These are phyloP conservation scores for Siderastrea radians DNA, from an alignment of 92 coral and sea anemone species.

Conservation along the genomic window DNA sequence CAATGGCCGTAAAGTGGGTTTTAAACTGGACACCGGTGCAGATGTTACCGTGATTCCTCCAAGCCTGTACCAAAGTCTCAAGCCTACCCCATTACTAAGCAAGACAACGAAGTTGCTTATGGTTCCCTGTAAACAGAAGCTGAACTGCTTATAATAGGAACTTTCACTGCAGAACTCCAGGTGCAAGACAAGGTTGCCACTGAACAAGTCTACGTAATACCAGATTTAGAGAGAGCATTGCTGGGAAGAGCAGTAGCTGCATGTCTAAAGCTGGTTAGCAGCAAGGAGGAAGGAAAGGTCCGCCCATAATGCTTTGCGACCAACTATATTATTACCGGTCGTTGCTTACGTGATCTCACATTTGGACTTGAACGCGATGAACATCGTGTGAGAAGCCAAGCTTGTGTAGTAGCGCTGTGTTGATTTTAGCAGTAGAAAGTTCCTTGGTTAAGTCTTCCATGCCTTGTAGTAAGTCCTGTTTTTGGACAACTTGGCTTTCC, in stretches of 20 bases:
- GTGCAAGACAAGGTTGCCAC: background rate
- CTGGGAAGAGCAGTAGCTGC: constrained; percentile 42
- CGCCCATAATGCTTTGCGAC: too few relatives aligned
- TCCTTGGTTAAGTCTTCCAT: too few relatives aligned
- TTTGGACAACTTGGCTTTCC: too few relatives aligned
- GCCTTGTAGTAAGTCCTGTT: too few relatives aligned
- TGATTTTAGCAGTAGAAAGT: too few relatives aligned
- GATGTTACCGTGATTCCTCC: constrained; percentile 67
- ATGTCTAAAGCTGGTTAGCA: constrained; percentile 31
- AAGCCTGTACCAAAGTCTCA: constrained; percentile 17
- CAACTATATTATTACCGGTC: too few relatives aligned
- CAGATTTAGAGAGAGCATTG: constrained; percentile 22
- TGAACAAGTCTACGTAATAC: constrained; percentile 1
- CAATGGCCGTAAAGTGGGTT: constrained; percentile 26
- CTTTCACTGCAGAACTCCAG: background rate
- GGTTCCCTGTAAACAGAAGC: constrained; percentile 59
- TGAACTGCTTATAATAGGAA: constrained; percentile 45
- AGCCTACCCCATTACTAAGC: constrained; percentile 14
- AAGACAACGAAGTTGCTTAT: constrained; percentile 38
- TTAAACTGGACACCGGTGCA: constrained; percentile 67
- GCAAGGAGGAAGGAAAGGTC: background rate
- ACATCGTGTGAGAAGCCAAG: too few relatives aligned
- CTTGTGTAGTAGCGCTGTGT: too few relatives aligned
- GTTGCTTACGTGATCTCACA: too few relatives aligned
- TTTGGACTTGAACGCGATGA: too few relatives aligned